Conservation (phyloP, 2,888 invertebrate genomes). For the Orthosia cruda region DNA sequence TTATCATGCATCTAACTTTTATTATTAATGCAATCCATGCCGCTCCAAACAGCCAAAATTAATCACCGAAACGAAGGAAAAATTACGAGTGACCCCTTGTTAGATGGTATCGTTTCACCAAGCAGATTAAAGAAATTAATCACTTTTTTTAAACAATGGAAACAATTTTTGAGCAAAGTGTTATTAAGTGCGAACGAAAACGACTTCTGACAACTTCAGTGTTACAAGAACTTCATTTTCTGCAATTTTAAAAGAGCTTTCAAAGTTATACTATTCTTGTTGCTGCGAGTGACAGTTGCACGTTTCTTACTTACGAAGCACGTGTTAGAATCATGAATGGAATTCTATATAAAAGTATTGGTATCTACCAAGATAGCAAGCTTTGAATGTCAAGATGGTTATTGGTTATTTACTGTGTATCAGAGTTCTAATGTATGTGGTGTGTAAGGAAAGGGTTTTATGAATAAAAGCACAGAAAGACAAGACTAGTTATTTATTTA, state of each 20-base stretch:
- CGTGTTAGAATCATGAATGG: no score
- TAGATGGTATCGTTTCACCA: conserved; percentile 1
- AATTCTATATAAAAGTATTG: no score
- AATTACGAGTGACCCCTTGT: not conserved
- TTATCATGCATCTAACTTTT: not conserved
- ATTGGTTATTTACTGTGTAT: no score
- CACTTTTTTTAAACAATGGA: conserved; percentile 1
- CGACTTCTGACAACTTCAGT: conserved; percentile 4
- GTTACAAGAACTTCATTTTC: not conserved
- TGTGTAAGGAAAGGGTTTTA: no score
- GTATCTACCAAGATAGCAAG: no score
- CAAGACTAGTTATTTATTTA: no score
- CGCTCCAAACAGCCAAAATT: not conserved
- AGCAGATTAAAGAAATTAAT: conserved; percentile 24
- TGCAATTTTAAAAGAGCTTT: not conserved
- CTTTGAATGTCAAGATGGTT: no score
- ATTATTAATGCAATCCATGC: not conserved
- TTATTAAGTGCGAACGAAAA: conserved; percentile 22
- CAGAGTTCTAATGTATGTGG: no score
- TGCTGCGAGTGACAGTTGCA: conserved; percentile 10
- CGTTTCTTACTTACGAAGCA: conserved; percentile 1
- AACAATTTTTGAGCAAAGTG: not conserved
- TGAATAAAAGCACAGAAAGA: no score
- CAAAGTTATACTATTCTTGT: not conserved
- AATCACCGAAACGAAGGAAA: conserved; percentile 2